Percentiles rank a stretch among this genome's conserved stretches.
phyloP scores from a whole-genome alignment of 2,113 vertebrate species.

The Lophotis ruficrista region DNA sequence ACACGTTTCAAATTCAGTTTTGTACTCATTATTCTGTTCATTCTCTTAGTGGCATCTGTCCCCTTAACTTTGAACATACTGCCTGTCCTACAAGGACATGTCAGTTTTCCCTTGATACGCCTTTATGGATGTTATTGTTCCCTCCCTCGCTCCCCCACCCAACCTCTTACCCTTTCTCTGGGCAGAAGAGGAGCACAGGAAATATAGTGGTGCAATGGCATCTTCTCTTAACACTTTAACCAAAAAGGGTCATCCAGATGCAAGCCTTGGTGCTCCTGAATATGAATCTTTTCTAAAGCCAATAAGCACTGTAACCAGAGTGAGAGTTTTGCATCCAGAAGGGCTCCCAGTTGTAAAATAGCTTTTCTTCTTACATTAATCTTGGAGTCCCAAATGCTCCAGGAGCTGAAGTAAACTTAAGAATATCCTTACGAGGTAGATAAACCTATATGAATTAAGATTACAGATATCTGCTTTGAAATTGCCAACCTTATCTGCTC shows the following conservation, averaged over 20 bases:
- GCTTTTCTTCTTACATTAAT: neutral
- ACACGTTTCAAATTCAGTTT: neutral
- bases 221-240: neutral
- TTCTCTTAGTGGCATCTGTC: neutral
- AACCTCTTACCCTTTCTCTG: neutral
- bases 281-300: neutral
- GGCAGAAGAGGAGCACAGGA: neutral
- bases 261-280: neutral
- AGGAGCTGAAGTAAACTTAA: neutral
- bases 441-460: neutral
- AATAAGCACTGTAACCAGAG: neutral
- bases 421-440: neutral
- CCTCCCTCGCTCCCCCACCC: neutral
- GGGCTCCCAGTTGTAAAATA: neutral
- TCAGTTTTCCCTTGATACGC: neutral
- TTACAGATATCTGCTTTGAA: neutral
- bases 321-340: neutral
- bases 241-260: fast-evolving
- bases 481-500: neutral
- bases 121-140: neutral
- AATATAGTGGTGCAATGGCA: neutral
- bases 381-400: neutral
- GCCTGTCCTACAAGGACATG: neutral
- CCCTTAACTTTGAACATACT: neutral
- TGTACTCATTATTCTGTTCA: neutral